Percentiles rank a stretch among this genome's conserved stretches.
Conservation (phyloP, 2,797 vertebrate genomes). For the Coilia nasus region DNA sequence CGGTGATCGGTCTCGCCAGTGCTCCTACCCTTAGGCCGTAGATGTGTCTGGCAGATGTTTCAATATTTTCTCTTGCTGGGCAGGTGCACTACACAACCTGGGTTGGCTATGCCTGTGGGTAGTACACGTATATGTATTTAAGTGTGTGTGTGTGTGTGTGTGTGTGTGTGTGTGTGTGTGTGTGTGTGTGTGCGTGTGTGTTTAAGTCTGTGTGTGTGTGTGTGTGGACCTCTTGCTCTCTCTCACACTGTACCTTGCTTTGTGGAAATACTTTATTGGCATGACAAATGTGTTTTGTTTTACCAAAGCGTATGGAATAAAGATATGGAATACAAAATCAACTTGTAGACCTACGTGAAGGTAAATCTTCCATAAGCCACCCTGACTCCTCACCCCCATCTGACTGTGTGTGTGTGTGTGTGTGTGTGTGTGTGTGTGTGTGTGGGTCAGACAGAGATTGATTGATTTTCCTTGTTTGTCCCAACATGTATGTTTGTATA, state of each 20-base stretch:
- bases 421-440: neutral
- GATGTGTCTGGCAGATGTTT: neutral
- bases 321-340: too few species aligned
- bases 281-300: too few species aligned
- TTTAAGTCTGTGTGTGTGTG: neutral
- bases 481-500: neutral
- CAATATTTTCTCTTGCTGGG: neutral
- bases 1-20: neutral
- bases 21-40: neutral
- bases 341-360: too few species aligned
- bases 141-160: constrained; percentile 5
- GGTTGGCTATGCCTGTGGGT: neutral
- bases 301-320: too few species aligned
- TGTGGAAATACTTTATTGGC: too few species aligned
- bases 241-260: too few species aligned
- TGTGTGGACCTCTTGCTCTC: too few species aligned
- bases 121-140: constrained; percentile 5
- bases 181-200: constrained; percentile 15
- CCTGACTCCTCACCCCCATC: too few species aligned
- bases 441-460: neutral
- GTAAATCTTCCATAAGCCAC: too few species aligned
- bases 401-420: neutral
- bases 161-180: constrained; percentile 10
- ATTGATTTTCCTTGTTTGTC: too few species aligned
- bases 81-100: neutral